Evolutionary conservation across 2,888 invertebrate species (phyloP), one percentile per base, ranked within the genome.

Genomic region (Machimus atricapillus): DNA sequence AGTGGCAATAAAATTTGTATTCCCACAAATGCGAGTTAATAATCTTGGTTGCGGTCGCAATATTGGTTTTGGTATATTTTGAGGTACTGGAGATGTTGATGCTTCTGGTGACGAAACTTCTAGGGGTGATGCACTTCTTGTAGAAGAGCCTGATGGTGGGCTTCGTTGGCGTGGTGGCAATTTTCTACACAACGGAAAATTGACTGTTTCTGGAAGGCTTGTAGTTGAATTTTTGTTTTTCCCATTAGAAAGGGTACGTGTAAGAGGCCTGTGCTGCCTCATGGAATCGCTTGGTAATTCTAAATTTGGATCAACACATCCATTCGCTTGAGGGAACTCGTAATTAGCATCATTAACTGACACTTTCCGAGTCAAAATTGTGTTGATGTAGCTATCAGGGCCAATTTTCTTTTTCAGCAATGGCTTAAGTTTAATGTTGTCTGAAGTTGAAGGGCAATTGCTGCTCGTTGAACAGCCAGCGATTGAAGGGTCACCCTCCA

Each of bases 321-420:
- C 78, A 78, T 77, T 88, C 40, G 27, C 86, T 43, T 88, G 90
- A 3, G 92, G 92, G 89, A 92, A 92, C 78, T 92, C 92, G 81
- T 92, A 92, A 16, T 89, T 90, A 78, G 87, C 86, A 78, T 92
- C 90, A 4, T 90, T 90, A 6, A 90, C 90, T 91, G 92, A 95
- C 78, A 93, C 92, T 88, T 92, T 91, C 85, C 91, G 91, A 0
- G 92, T 92, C 81, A 91, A 90, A 34, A 92, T 92, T 77, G 96
- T 95, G 88, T 95, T 95, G 85, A 96, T 95, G 91, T 96, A 96
- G 92, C 95, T 96, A 92, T 96, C 96, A 82, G 95, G 94, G 77
- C 95, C 96, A 89, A 96, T 95, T 91, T 95, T 94, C 90, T 94
- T 94, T 90, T 94, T 94, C 89, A 94, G 93, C 90, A 94, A 91